phyloP scores from a whole-genome alignment of 2,113 vertebrate species.

The Xerus inauris region DNA sequence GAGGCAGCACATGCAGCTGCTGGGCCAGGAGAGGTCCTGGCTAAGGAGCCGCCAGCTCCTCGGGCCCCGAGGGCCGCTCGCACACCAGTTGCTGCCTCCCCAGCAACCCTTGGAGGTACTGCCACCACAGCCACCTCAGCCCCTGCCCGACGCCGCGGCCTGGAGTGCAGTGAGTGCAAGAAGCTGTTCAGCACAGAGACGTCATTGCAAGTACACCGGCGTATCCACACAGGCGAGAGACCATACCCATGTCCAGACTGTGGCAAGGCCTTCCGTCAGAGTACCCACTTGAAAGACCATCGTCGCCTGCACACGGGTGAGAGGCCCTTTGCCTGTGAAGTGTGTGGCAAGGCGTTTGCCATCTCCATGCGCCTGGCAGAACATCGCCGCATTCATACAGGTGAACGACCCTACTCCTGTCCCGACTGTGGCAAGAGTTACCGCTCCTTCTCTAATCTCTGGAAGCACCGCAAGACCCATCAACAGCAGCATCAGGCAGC shows the following conservation, averaged over 20 bases:
- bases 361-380: conserved; percentile 94
- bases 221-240: conserved; percentile 93
- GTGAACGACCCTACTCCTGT: conserved; percentile 91
- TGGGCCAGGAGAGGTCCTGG: conserved; percentile 86
- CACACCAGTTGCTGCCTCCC: conserved; percentile 80
- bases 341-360: conserved; percentile 92
- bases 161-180: conserved; percentile 90
- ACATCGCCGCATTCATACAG: conserved; percentile 92
- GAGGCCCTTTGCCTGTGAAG: conserved; percentile 91
- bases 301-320: conserved; percentile 92
- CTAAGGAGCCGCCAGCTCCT: conserved; percentile 87
- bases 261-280: conserved; percentile 94
- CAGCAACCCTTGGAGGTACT: not conserved
- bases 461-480: conserved; percentile 94
- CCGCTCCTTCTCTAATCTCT: conserved; percentile 93
- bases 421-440: conserved; percentile 91
- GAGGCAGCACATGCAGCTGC: conserved; percentile 83
- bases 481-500: conserved; percentile 82
- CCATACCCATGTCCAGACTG: conserved; percentile 89
- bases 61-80: conserved; percentile 57
- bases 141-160: conserved; percentile 83
- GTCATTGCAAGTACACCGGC: conserved; percentile 92
- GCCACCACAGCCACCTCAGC: conserved; percentile 76
- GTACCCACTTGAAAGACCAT: conserved; percentile 94
- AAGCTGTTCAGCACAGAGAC: conserved; percentile 94